Evolutionary conservation across 2,888 invertebrate genomes (phyloP).

Genomic region (Leptura quadrifasciata): DNA sequence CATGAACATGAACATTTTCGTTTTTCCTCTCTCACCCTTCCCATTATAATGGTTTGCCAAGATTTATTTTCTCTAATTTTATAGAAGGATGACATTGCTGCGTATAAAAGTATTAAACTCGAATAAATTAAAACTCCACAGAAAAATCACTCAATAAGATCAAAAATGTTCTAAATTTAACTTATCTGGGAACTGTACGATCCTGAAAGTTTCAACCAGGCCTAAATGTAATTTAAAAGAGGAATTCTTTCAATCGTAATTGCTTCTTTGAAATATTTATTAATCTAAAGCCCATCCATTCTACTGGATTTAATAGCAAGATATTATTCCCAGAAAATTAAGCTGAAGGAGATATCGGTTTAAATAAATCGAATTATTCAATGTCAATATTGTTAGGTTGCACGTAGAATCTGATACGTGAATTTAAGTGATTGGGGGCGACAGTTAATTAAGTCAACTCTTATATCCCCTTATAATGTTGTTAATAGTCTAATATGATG

Average conservation of each 20-base stretch:
- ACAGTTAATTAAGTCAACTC: background rate
- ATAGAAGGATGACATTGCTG: background rate
- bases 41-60: no score
- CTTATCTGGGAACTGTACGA: background rate
- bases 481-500: background rate
- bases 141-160: background rate
- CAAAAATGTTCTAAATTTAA: background rate
- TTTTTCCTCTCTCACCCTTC: no score
- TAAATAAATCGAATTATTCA: conserved; percentile 17
- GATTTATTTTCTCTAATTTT: no score
- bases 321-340: background rate
- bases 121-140: background rate
- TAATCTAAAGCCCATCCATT: background rate
- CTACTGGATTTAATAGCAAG: background rate
- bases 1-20: no score
- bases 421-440: background rate
- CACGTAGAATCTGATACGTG: background rate
- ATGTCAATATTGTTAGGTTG: background rate
- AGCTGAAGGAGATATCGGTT: background rate
- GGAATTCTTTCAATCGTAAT: conserved; percentile 7
- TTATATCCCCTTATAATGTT: background rate
- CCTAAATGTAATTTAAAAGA: conserved; percentile 7
- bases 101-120: background rate
- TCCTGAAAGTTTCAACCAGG: background rate
- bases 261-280: conserved; percentile 4